A percentile compares a stretch with the other conserved stretches of the same genome.
Conservation (phyloP, 2,797 vertebrate genomes). For the Lepilemur septentrionalis region DNA sequence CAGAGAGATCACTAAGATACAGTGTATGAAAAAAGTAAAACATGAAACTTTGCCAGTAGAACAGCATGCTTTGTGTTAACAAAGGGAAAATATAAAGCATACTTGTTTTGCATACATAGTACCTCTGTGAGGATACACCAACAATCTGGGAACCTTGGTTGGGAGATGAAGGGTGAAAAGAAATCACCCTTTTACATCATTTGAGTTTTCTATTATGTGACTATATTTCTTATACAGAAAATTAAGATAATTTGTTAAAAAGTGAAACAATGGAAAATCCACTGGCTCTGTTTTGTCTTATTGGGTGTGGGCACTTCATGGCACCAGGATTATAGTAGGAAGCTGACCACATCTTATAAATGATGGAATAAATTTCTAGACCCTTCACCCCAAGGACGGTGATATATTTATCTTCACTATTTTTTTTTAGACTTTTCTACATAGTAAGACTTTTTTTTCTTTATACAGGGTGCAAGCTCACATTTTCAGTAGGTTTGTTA, state of each 20-base stretch:
- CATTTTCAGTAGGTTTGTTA: neutral
- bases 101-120: neutral
- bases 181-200: neutral
- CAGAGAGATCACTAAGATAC: neutral
- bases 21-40: neutral
- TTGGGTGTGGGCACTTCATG: neutral
- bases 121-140: neutral
- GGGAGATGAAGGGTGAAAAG: neutral
- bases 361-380: neutral
- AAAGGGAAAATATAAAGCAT: neutral
- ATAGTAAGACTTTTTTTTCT: neutral
- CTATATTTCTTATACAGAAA: neutral
- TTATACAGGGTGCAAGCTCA: neutral
- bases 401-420: neutral
- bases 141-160: neutral
- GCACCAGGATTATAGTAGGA: neutral
- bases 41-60: neutral
- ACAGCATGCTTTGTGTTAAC: neutral
- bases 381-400: neutral
- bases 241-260: neutral
- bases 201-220: neutral
- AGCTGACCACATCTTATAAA: neutral
- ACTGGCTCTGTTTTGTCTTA: neutral
- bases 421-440: neutral
- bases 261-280: neutral